Conservation (phyloP, 1,140 invertebrate species). For the Macrostomum lignano region DNA sequence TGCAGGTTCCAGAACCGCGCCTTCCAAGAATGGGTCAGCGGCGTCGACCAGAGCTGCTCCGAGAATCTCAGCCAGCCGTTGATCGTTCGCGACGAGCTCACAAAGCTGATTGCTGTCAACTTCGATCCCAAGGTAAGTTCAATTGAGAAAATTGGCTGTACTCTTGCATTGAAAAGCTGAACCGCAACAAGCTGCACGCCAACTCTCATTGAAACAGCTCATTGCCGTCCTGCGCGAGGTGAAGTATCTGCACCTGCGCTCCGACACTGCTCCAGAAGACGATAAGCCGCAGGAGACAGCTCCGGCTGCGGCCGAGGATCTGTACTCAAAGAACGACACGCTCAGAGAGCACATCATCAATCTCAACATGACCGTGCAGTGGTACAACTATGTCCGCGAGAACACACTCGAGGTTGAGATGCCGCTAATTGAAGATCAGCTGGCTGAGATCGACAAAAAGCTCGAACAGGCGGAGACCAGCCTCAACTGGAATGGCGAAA, state of each 20-base stretch:
- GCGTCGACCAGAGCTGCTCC: constrained; percentile 23
- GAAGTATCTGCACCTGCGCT: constrained; percentile 25
- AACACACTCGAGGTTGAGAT: constrained; percentile 50
- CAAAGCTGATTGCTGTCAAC: constrained; percentile 26
- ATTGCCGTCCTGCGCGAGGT: constrained; percentile 29
- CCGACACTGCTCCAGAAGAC: no score
- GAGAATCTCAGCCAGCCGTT: constrained; percentile 28
- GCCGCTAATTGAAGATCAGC: constrained; percentile 45
- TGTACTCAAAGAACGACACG: constrained; percentile 25
- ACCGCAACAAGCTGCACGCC: neutral
- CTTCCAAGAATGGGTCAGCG: constrained; percentile 27
- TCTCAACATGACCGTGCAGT: constrained; percentile 25
- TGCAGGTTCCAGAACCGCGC: no score
- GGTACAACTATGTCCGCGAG: constrained; percentile 44
- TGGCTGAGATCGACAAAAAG: constrained; percentile 47
- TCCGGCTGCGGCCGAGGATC: constrained; percentile 18
- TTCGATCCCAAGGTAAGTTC: constrained; percentile 26
- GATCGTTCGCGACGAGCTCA: constrained; percentile 20
- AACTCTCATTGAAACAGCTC: constrained; percentile 12
- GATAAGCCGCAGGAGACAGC: constrained; percentile 21
- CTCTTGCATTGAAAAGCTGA: neutral
- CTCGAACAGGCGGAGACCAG: constrained; percentile 43
- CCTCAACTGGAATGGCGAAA: constrained; percentile 49
- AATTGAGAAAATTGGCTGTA: neutral
- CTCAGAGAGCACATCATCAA: constrained; percentile 25